A percentile compares a stretch with the other conserved stretches of the same genome.
Evolutionary conservation across 2,888 invertebrate species (phyloP).

Genomic region (Drosophila atroscutellata): DNA sequence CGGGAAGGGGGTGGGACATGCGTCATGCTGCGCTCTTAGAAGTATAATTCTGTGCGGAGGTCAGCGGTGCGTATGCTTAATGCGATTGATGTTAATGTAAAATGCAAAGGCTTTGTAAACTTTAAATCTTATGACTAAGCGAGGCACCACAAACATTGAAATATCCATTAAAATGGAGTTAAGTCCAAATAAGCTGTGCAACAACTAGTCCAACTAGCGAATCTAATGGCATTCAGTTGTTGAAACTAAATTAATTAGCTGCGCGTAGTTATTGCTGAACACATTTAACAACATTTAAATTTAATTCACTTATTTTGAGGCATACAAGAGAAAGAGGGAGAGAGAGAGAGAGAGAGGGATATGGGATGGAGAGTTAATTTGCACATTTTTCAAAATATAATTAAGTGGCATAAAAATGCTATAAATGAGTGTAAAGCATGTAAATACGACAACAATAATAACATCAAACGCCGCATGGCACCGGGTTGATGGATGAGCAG

Average conservation of each 20-base stretch:
- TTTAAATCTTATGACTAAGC: background rate
- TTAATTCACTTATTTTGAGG: slow-evolving; percentile 55
- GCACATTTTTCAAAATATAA: slow-evolving; percentile 63
- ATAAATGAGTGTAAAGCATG: slow-evolving; percentile 47
- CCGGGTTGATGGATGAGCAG: slow-evolving; percentile 56
- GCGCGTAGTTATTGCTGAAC: slow-evolving; percentile 46
- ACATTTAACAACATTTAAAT: slow-evolving; percentile 49
- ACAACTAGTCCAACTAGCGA: background rate
- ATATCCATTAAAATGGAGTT: background rate
- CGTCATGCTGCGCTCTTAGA: slow-evolving; percentile 31
- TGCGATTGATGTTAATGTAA: slow-evolving; percentile 7
- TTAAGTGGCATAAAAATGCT: slow-evolving; percentile 64
- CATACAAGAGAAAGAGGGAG: background rate
- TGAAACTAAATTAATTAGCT: slow-evolving; percentile 38
- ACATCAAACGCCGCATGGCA: slow-evolving; percentile 2
- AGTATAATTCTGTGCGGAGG: slow-evolving; percentile 17
- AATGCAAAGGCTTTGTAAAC: background rate
- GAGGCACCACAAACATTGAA: background rate
- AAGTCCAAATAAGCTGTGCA: background rate
- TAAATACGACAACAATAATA: slow-evolving; percentile 37
- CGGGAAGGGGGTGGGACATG: background rate
- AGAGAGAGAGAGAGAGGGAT: background rate
- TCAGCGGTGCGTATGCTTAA: slow-evolving; percentile 21
- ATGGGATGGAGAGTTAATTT: slow-evolving; percentile 38
- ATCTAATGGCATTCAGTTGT: slow-evolving; percentile 16